Conservation (phyloP, 92 coral and sea anemone species). For the Galaxea fascicularis region DNA sequence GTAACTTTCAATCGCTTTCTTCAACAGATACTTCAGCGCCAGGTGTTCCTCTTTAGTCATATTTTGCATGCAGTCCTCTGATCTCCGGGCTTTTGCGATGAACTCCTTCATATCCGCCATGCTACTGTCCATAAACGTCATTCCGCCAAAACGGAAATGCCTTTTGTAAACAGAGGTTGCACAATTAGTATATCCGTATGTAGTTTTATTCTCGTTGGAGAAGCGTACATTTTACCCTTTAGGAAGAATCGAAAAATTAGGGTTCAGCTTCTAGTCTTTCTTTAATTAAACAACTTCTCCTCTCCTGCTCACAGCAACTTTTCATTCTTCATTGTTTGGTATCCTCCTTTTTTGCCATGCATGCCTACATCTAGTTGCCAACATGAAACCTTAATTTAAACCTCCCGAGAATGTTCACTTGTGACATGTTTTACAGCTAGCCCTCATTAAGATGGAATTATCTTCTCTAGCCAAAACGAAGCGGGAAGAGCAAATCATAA, state of each 20-base stretch:
- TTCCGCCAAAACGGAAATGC: constrained; percentile 82
- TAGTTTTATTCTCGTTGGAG: not conserved
- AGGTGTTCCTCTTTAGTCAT: constrained; percentile 15
- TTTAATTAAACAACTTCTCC: too few species aligned
- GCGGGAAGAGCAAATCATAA: not conserved
- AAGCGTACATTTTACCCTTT: not conserved
- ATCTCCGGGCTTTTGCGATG: constrained; percentile 48
- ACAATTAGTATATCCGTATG: not conserved
- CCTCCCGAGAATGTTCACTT: not conserved
- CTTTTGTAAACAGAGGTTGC: constrained; percentile 35
- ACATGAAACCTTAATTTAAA: not conserved
- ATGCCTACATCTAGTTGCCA: not conserved
- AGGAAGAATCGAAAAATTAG: not conserved
- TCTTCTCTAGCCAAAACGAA: not conserved
- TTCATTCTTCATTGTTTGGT: too few species aligned
- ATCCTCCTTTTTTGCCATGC: not conserved
- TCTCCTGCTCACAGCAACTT: too few species aligned
- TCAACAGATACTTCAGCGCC: constrained; percentile 39
- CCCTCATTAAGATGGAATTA: too few species aligned
- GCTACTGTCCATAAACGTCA: constrained; percentile 71
- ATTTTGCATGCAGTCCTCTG: constrained; percentile 2
- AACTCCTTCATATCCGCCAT: constrained; percentile 81
- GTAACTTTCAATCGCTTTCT: constrained; percentile 63
- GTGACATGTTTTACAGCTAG: not conserved
- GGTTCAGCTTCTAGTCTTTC: too few species aligned